phyloP scores from a whole-genome alignment of 1,140 invertebrate genomes.

The Heliconius melpomene region DNA sequence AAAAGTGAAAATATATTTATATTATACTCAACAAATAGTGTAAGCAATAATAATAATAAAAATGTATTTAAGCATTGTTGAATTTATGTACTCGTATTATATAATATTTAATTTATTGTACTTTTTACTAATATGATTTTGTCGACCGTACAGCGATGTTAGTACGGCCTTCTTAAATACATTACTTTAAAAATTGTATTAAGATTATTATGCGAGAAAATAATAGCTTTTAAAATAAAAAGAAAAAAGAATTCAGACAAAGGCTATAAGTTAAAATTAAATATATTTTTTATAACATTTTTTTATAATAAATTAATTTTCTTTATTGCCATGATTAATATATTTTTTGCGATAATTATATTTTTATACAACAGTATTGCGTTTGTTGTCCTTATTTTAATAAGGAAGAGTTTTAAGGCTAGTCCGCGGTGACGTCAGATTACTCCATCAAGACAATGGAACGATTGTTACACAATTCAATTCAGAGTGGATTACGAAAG shows the following conservation, averaged over 20 bases:
- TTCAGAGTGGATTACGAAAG: constrained; percentile 23
- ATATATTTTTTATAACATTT: no score
- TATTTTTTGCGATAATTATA: constrained; percentile 24
- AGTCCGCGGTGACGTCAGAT: constrained; percentile 25
- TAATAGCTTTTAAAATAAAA: constrained; percentile 5
- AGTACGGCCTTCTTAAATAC: neutral
- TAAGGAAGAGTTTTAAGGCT: constrained; percentile 31
- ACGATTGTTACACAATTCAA: constrained; percentile 26
- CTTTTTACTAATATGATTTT: neutral
- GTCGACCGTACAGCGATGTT: neutral
- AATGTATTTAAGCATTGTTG: no score
- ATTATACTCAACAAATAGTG: no score
- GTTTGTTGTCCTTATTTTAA: constrained; percentile 18
- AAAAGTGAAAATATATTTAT: no score
- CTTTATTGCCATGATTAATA: constrained; percentile 14
- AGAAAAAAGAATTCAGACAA: neutral
- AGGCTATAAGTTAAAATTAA: neutral
- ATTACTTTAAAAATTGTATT: neutral
- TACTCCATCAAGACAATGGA: constrained; percentile 36
- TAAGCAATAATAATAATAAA: no score
- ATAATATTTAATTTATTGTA: no score
- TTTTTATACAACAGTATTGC: constrained; percentile 32
- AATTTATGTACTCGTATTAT: no score
- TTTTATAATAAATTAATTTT: neutral
- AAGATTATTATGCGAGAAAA: neutral